Evolutionary conservation across 2,888 invertebrate genomes (phyloP), one percentile per base, ranked within the genome.

Genomic region (Oligia latruncula): DNA sequence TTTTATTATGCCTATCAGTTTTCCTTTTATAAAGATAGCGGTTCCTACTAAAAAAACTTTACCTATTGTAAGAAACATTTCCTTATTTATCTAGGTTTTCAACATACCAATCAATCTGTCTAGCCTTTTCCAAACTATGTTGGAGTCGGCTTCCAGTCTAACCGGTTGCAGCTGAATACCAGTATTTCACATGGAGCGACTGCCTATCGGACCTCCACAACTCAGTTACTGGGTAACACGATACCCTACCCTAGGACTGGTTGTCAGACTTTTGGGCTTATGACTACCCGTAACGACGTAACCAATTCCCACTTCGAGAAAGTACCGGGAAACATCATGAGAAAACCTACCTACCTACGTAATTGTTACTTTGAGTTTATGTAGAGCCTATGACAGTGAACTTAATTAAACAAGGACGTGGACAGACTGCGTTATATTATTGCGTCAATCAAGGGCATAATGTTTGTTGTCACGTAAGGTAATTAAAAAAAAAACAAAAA

Each of bases 251-350:
- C 23, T 35, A 64, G 1, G 23, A 40, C 66, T 66, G 8, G 6
- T 66, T 43, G 40, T 43, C 43, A 23, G 66, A 8, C 8, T 43
- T 43, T 66, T 23, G 23, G 15, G 3, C 66, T 66, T 40, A 1
- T 66, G 23, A 66, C 23, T 35, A 20, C 11, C 35, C 35, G 20
- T 35, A 35, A 65, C 35, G 20, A 20, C 20, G 13, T 20, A 17
- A 73, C 8, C 5, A 40, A 52, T n/a, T 20, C 8, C 6, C 17
- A 17, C 8, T 23, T 23, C 1, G 40, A 52, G 29, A 40, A n/a
- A 3, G 58, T 43, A 60, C 52, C n/a, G n/a, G 76, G 49, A 76
- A 85, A 80, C 2, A 43, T 62, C 15, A 0, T 8, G 15, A 71
- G 23, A 77, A 74, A 81, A 77, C 40, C 64, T 35, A 46, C 4